phyloP scores from a whole-genome alignment of 37 sponge, comb jelly and placozoan genomes.

The Crambe crambe region DNA sequence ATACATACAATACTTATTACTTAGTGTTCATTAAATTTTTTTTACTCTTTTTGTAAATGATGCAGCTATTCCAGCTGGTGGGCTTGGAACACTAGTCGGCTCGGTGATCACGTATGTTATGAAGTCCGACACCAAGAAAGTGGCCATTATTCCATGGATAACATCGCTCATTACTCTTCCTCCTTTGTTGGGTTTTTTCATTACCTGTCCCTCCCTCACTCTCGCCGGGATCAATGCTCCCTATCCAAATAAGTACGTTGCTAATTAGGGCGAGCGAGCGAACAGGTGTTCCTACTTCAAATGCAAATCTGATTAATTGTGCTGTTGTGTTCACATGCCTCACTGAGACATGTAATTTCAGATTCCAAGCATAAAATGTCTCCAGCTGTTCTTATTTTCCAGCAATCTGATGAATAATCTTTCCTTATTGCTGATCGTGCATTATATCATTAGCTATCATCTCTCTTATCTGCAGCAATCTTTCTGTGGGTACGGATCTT shows the following conservation, averaged over 20 bases:
- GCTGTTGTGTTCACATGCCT: neutral
- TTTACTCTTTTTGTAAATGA: too few relatives aligned
- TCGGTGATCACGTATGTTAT: conserved; percentile 9
- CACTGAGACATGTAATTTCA: neutral
- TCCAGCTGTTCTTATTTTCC: too few relatives aligned
- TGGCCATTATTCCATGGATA: conserved; percentile 37
- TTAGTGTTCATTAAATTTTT: neutral
- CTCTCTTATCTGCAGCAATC: too few relatives aligned
- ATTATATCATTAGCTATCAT: too few relatives aligned
- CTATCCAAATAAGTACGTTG: conserved; percentile 1
- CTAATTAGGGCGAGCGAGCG: neutral
- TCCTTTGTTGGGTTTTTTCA: conserved; percentile 17
- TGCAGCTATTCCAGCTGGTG: conserved; percentile 44
- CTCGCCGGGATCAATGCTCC: conserved; percentile 33
- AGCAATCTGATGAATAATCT: too few relatives aligned
- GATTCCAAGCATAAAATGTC: too few relatives aligned
- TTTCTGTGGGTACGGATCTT: neutral
- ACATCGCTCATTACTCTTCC: conserved; percentile 20
- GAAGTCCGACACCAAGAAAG: conserved; percentile 32
- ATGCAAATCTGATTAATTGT: too few relatives aligned
- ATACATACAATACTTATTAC: neutral
- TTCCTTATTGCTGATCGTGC: too few relatives aligned
- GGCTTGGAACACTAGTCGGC: conserved; percentile 25
- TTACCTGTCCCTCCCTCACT: conserved; percentile 14
- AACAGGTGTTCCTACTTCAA: too few relatives aligned